These are phyloP conservation scores for Hemicordylus capensis DNA, from an alignment of 2,113 vertebrate species.

Conservation along the genomic window DNA sequence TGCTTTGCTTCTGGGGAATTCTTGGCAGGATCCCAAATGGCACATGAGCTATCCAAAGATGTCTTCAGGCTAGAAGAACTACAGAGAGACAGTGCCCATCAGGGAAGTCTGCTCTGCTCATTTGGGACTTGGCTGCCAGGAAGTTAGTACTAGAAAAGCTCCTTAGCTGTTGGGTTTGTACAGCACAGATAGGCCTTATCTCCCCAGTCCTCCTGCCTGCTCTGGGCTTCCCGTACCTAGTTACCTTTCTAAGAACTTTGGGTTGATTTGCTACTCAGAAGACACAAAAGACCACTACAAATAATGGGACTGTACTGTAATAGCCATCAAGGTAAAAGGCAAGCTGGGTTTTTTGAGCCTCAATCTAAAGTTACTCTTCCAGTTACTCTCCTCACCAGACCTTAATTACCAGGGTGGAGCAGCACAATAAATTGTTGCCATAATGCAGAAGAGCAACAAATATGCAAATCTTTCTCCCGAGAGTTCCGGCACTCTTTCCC, in stretches of 20 bases:
- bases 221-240: slow-evolving; percentile 58
- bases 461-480: slow-evolving; percentile 68
- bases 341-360: slow-evolving; percentile 31
- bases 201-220: slow-evolving; percentile 47
- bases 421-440: slow-evolving; percentile 72
- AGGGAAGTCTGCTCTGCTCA: background rate
- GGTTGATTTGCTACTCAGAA: slow-evolving; percentile 49
- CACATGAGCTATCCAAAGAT: background rate
- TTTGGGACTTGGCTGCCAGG: slow-evolving; percentile 41
- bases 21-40: background rate
- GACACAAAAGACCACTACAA: slow-evolving; percentile 38
- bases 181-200: slow-evolving; percentile 67
- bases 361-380: slow-evolving; percentile 72
- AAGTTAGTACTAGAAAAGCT: slow-evolving; percentile 65
- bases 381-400: slow-evolving; percentile 67
- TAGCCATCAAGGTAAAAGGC: slow-evolving; percentile 49
- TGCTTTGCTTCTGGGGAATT: background rate
- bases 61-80: background rate
- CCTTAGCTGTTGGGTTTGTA: slow-evolving; percentile 55
- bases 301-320: slow-evolving; percentile 61
- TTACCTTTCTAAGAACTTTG: slow-evolving; percentile 72
- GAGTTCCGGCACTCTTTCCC: slow-evolving; percentile 67
- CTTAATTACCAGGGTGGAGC: slow-evolving; percentile 76
- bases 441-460: slow-evolving; percentile 73
- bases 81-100: background rate